Conservation (phyloP, 2,888 invertebrate species). For the Ochropleura leucogaster region DNA sequence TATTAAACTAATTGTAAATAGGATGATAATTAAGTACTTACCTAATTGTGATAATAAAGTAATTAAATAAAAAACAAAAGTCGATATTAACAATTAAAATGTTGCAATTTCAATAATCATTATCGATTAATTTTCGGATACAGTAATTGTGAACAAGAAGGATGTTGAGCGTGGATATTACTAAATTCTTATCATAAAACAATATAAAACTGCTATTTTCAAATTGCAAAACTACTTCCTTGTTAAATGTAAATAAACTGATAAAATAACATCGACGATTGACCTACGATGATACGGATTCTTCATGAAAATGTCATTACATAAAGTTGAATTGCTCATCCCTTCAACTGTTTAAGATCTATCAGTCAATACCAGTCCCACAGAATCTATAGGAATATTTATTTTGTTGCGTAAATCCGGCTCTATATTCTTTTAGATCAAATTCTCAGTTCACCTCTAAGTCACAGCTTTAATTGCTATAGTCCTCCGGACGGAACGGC, state of each 20-base stretch:
- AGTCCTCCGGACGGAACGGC: no score
- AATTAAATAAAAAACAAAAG: no score
- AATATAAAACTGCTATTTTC: conserved; percentile 5
- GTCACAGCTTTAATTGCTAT: no score
- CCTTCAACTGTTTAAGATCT: neutral
- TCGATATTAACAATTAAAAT: neutral
- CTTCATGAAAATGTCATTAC: neutral
- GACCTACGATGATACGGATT: neutral
- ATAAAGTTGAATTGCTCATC: neutral
- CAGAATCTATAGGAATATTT: conserved; percentile 8
- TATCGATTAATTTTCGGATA: conserved; percentile 45
- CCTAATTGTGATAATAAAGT: neutral
- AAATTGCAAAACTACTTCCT: conserved; percentile 11
- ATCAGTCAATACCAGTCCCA: neutral
- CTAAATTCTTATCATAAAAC: conserved; percentile 18
- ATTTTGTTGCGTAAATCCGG: neutral
- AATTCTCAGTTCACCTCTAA: no score
- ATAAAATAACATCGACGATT: neutral
- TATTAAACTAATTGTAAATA: neutral
- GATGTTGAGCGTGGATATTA: conserved; percentile 42
- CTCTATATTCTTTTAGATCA: neutral
- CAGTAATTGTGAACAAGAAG: conserved; percentile 48
- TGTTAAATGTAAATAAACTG: no score
- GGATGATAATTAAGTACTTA: neutral
- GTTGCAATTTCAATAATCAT: conserved; percentile 33